A percentile compares a stretch with the other conserved stretches of the same genome.
Conservation (phyloP, 2,113 vertebrate species). For the Genyomyrus donnyi region DNA sequence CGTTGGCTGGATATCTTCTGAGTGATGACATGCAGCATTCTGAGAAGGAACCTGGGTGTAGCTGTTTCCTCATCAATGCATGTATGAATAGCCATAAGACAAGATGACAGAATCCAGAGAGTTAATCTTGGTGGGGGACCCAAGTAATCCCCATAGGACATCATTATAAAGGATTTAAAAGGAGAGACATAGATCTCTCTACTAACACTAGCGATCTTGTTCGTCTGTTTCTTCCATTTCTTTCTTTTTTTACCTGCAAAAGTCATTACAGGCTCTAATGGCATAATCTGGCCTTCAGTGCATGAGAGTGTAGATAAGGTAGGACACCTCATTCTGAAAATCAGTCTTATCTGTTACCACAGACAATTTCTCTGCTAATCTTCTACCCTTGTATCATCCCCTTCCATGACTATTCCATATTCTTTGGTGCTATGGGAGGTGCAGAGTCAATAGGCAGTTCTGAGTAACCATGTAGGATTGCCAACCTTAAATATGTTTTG, state of each 20-base stretch:
- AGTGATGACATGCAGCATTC: not conserved
- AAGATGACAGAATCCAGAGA: not conserved
- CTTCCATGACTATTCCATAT: not conserved
- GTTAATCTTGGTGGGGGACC: not conserved
- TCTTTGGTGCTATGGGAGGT: not conserved
- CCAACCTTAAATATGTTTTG: not conserved
- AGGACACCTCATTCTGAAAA: not conserved
- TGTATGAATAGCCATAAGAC: not conserved
- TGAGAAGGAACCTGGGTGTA: not conserved
- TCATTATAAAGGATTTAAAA: not conserved
- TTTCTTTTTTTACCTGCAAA: not conserved
- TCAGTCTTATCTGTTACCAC: not conserved
- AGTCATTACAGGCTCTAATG: not conserved
- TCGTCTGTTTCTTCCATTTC: not conserved
- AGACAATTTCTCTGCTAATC: not conserved
- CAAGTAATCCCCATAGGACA: not conserved
- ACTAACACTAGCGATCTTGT: not conserved
- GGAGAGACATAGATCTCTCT: not conserved
- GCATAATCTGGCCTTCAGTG: not conserved
- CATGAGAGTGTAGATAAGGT: not conserved
- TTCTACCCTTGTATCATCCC: not conserved
- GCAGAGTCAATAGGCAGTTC: not conserved
- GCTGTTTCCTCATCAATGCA: not conserved
- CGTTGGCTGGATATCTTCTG: not conserved
- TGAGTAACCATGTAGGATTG: not conserved